Evolutionary conservation across 2,797 vertebrate species (phyloP), one percentile per base, ranked within the genome.

Genomic region (Mus minutoides): DNA sequence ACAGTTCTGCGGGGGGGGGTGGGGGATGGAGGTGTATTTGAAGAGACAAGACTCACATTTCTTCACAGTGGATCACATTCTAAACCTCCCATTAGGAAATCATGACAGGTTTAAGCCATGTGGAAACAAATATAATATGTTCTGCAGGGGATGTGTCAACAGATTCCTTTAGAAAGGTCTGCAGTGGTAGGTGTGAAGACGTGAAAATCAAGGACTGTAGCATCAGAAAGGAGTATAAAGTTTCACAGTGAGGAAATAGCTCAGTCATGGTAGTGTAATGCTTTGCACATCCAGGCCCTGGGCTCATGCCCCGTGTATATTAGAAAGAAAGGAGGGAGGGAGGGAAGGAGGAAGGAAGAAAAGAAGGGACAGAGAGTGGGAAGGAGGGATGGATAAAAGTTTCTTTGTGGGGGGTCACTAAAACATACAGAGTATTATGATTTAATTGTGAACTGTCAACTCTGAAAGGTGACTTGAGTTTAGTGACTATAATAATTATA

Each of bases 11-110:
- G 49, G 21, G 34, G 58, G 21, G 58, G 58, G 43, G 43, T 46
- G 19, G 58, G 58, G n/a, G n/a, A n/a, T n/a, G n/a, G 6, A 26
- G 13, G 11, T 5, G 26, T 54, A 29, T 56, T 26, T 3, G 40
- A 40, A 22, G 14, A 60, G 49, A 16, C 34, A 4, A 52, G 34
- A 82, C 8, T 58, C 2, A 49, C 4, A 26, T 69, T 82, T 62
- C 83, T 49, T 75, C 78, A 86, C 37, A 64, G 75, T 2, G 21
- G 24, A 87, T 83, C 17, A 64, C 26, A 77, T 1, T 91, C 21
- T 9, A 89, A 24, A 91, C 34, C 6, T 6, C 69, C 69, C 94
- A 24, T 82, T 78, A 94, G 75, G 34, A 86, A 90, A 89, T n/a
- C 46, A 67, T 10, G 80, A 49, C 56, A 92, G 76, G 49, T 67